Evolutionary conservation across 2,797 vertebrate genomes (phyloP).

Genomic region (Neostethus bicornis): DNA sequence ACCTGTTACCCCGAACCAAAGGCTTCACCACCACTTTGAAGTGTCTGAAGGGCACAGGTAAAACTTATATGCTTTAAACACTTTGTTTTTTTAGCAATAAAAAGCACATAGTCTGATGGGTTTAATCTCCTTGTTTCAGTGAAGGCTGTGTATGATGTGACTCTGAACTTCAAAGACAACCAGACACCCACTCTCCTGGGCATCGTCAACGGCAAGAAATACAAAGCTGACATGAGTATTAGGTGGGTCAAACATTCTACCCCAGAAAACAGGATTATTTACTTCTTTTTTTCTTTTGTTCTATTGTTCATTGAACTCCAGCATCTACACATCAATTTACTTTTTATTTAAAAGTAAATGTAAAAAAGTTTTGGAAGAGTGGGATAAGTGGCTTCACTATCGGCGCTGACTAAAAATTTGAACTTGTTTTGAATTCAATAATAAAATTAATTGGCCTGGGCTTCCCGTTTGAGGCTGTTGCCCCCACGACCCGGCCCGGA

Average conservation of each 20-base stretch:
- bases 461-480: no score
- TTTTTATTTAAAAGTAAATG: slow-evolving; percentile 17
- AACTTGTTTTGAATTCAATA: not conserved
- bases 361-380: not conserved
- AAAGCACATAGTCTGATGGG: not conserved
- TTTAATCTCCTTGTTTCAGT: slow-evolving; percentile 71
- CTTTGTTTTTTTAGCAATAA: not conserved
- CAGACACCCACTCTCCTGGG: slow-evolving; percentile 94
- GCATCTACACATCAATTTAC: slow-evolving; percentile 11
- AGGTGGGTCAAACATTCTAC: no score
- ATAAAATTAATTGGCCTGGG: no score
- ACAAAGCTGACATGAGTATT: slow-evolving; percentile 93
- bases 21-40: slow-evolving; percentile 97
- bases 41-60: slow-evolving; percentile 97
- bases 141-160: slow-evolving; percentile 94
- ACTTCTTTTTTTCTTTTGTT: slow-evolving; percentile 23
- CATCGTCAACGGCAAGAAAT: slow-evolving; percentile 94
- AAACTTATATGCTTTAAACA: not conserved
- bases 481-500: no score
- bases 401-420: not conserved
- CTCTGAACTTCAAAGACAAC: slow-evolving; percentile 95
- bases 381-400: no score
- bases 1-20: slow-evolving; percentile 95
- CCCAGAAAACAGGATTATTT: slow-evolving; percentile 8
- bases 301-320: slow-evolving; percentile 34